Evolutionary conservation across 2,113 vertebrate genomes (phyloP).

Genomic region (Thermophis baileyi): DNA sequence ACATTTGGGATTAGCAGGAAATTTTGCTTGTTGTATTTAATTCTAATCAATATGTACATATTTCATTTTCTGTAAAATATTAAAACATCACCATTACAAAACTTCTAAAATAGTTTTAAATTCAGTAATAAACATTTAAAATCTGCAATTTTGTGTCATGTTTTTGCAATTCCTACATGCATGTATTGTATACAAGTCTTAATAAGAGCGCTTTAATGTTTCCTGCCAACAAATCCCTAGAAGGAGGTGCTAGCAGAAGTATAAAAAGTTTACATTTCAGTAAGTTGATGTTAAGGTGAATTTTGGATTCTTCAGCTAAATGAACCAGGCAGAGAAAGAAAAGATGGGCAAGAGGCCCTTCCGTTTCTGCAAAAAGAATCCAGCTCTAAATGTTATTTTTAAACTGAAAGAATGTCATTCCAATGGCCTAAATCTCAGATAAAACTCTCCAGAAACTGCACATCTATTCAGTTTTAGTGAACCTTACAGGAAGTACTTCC

Average conservation of each 20-base stretch:
- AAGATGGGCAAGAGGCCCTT: constrained; percentile 55
- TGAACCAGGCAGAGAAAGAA: constrained; percentile 52
- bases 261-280: constrained; percentile 75
- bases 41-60: constrained; percentile 84
- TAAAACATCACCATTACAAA: constrained; percentile 85
- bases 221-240: constrained; percentile 73
- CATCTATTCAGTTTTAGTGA: not conserved
- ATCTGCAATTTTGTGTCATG: constrained; percentile 64
- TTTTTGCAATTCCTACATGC: constrained; percentile 73
- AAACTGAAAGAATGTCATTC: not conserved
- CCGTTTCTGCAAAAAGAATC: constrained; percentile 61
- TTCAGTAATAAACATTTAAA: constrained; percentile 82
- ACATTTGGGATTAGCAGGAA: constrained; percentile 78
- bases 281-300: constrained; percentile 61
- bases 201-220: constrained; percentile 76
- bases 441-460: not conserved
- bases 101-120: constrained; percentile 85
- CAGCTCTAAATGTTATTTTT: constrained; percentile 36
- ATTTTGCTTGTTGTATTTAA: constrained; percentile 74
- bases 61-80: constrained; percentile 81
- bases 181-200: constrained; percentile 75
- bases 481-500: not conserved
- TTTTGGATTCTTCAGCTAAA: constrained; percentile 65
- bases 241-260: constrained; percentile 71
- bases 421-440: not conserved